Percentiles rank a stretch among this genome's conserved stretches.
Evolutionary conservation across 2,797 vertebrate species (phyloP).

Genomic region (Lepus townsendii): DNA sequence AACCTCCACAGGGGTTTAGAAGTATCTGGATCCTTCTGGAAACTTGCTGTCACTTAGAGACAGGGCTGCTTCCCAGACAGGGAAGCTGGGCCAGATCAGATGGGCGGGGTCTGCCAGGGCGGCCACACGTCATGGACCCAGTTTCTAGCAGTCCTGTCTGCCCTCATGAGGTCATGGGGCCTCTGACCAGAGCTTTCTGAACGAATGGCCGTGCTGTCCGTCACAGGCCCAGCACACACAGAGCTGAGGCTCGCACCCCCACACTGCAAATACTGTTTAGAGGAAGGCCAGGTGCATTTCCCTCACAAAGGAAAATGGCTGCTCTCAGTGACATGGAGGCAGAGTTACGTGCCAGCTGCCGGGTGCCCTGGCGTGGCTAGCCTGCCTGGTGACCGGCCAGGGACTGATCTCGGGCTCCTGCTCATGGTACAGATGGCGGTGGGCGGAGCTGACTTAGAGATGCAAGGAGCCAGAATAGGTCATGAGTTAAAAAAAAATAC

Average conservation of each 20-base stretch:
- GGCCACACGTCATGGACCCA: neutral
- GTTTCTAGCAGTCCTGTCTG: neutral
- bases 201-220: neutral
- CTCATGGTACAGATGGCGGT: neutral
- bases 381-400: neutral
- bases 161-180: neutral
- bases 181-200: neutral
- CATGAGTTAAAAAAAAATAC: neutral
- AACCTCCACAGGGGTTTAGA: conserved; percentile 91
- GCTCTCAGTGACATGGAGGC: neutral
- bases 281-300: neutral
- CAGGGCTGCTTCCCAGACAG: conserved; percentile 81
- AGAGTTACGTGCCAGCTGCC: neutral
- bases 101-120: neutral
- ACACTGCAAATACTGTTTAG: neutral
- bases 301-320: neutral
- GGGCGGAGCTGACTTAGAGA: neutral
- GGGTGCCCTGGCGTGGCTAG: accelerated
- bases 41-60: conserved; percentile 89
- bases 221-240: neutral
- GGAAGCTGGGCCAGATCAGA: conserved; percentile 74
- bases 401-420: neutral
- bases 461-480: neutral
- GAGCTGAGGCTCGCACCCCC: neutral
- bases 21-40: conserved; percentile 89